These are phyloP conservation scores for Hydrolagus affinis DNA, from an alignment of 2,113 vertebrate genomes.

Conservation along the genomic window DNA sequence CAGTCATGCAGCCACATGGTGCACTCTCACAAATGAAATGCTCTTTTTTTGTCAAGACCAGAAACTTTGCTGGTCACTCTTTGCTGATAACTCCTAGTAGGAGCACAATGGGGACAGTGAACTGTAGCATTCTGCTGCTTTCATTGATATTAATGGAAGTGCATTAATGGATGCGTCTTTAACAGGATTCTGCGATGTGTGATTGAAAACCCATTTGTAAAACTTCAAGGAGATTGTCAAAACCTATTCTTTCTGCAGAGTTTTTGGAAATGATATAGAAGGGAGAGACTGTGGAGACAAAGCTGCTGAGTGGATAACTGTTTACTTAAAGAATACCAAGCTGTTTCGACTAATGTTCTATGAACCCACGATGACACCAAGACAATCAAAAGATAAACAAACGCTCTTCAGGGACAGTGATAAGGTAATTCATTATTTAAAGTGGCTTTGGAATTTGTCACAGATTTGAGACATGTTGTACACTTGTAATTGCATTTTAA, in stretches of 20 bases:
- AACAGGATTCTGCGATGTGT: background rate
- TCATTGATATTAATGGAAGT: background rate
- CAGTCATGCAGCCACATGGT: too few species aligned
- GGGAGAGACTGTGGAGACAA: conserved; percentile 81
- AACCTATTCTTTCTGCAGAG: background rate
- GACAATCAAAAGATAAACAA: conserved; percentile 43
- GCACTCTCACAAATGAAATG: background rate
- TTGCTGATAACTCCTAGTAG: background rate
- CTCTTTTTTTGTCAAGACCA: background rate
- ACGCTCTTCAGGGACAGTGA: conserved; percentile 36
- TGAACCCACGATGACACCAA: conserved; percentile 64
- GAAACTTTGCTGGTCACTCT: background rate
- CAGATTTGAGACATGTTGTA: background rate
- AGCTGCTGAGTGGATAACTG: conserved; percentile 69
- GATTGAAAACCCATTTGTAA: background rate
- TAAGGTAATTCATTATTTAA: background rate
- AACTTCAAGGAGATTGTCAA: background rate
- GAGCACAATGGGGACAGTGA: background rate
- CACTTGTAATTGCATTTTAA: background rate
- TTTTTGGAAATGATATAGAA: conserved; percentile 63
- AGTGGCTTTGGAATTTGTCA: background rate
- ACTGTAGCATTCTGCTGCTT: background rate
- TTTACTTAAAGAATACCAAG: conserved; percentile 55
- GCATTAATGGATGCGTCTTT: background rate
- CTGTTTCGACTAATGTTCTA: conserved; percentile 72